These are phyloP conservation scores for Zhengitettix transpicula DNA, from an alignment of 2,888 invertebrate genomes.

Conservation along the genomic window DNA sequence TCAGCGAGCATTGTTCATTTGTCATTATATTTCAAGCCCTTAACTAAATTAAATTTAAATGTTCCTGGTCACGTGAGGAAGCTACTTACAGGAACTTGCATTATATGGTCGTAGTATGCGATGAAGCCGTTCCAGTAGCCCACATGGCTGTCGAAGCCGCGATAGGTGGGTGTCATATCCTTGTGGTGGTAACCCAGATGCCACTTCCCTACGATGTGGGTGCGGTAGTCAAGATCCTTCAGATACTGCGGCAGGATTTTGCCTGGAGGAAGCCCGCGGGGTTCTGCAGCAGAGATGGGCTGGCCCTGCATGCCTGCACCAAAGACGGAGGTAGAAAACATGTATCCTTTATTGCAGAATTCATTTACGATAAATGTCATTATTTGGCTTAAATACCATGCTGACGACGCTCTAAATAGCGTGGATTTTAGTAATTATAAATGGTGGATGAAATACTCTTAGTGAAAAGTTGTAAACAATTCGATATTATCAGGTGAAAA, in stretches of 20 bases:
- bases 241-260: slow-evolving; percentile 29
- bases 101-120: slow-evolving; percentile 30
- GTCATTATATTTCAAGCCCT: too few species aligned
- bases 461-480: too few species aligned
- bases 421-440: too few species aligned
- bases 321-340: background rate
- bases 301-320: slow-evolving; percentile 28
- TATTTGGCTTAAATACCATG: too few species aligned
- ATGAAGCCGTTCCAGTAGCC: slow-evolving; percentile 30
- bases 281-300: slow-evolving; percentile 26
- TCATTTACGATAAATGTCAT: too few species aligned
- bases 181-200: slow-evolving; percentile 29
- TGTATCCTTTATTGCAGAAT: background rate
- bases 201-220: slow-evolving; percentile 34
- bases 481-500: too few species aligned
- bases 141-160: slow-evolving; percentile 31
- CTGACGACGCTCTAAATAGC: too few species aligned
- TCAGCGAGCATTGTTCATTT: too few species aligned
- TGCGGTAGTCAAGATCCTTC: slow-evolving; percentile 26
- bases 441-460: too few species aligned
- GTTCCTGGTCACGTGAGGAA: too few species aligned
- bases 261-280: slow-evolving; percentile 28
- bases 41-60: slow-evolving; percentile 2
- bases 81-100: slow-evolving; percentile 11
- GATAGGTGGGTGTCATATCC: slow-evolving; percentile 25